A percentile compares a stretch with the other conserved stretches of the same genome.
phyloP scores from a whole-genome alignment of 23 tunicate species.

The Aplidium turbinatum region DNA sequence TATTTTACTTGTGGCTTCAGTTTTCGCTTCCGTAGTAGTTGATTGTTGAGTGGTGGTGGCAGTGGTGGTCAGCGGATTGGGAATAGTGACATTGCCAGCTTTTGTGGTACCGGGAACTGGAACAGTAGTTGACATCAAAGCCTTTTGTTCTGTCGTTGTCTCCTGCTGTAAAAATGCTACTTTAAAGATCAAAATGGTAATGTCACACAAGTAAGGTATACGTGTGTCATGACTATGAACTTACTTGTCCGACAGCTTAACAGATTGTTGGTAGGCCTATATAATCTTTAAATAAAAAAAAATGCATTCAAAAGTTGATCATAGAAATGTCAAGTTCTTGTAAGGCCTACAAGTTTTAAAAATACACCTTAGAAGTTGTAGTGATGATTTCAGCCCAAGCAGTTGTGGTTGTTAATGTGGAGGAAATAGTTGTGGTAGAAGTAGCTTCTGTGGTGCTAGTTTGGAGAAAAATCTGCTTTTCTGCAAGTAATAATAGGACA shows the following conservation, averaged over 20 bases:
- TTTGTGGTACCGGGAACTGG: constrained; percentile 32
- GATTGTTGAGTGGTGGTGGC: constrained; percentile 33
- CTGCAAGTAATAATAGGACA: constrained; percentile 1
- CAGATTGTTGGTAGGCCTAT: too few relatives aligned
- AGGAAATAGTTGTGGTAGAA: background rate
- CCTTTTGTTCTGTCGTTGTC: background rate
- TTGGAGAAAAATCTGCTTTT: constrained; percentile 12
- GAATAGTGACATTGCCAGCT: constrained; percentile 7
- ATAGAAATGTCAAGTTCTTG: too few relatives aligned
- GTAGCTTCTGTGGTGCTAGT: constrained; percentile 37
- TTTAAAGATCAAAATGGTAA: too few relatives aligned
- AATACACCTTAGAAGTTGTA: too few relatives aligned
- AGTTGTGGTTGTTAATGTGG: constrained; percentile 18
- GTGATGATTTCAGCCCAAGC: constrained; percentile 57
- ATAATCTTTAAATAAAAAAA: too few relatives aligned
- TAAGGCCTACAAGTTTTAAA: too few relatives aligned
- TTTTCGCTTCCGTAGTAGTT: constrained; percentile 12
- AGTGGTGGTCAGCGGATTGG: constrained; percentile 6
- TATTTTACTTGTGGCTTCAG: constrained; percentile 6
- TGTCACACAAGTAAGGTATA: too few relatives aligned
- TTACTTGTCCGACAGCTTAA: too few relatives aligned
- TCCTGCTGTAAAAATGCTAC: too few relatives aligned
- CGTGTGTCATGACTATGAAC: too few relatives aligned
- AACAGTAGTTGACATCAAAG: constrained; percentile 15
- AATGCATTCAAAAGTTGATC: too few relatives aligned